Conservation (phyloP, 2,888 invertebrate species). For the Hirtodrosophila confusa region DNA sequence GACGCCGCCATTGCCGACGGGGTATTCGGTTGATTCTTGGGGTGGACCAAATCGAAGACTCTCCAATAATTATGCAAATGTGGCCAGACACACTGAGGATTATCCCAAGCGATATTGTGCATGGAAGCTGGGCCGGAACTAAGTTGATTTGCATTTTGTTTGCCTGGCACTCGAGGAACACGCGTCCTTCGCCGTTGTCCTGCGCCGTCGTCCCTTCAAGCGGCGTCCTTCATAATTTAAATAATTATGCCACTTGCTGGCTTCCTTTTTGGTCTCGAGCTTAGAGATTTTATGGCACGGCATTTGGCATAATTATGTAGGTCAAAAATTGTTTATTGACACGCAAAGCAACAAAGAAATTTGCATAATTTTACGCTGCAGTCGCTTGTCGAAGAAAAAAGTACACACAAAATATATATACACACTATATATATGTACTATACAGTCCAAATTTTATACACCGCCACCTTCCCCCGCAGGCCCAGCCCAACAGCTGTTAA, state of each 20-base stretch:
- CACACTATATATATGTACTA: too few species aligned
- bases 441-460: constrained; percentile 17
- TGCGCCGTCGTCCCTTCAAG: constrained; percentile 35
- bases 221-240: constrained; percentile 79
- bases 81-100: constrained; percentile 52
- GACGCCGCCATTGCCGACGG: constrained; percentile 69
- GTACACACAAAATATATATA: constrained; percentile 19
- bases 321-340: constrained; percentile 84
- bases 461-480: constrained; percentile 6
- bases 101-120: constrained; percentile 62
- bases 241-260: constrained; percentile 79
- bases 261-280: constrained; percentile 69
- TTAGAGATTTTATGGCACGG: constrained; percentile 78
- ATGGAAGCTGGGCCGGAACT: constrained; percentile 79
- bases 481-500: constrained; percentile 73
- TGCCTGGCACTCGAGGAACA: constrained; percentile 55
- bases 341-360: constrained; percentile 80
- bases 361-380: constrained; percentile 79
- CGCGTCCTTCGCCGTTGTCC: constrained; percentile 43
- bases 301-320: constrained; percentile 83
- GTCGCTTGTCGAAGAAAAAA: constrained; percentile 38
- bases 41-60: constrained; percentile 29
- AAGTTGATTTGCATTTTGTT: constrained; percentile 65
- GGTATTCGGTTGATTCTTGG: constrained; percentile 22
- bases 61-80: constrained; percentile 78